Conservation (phyloP, 2,797 vertebrate species). For the Megalops cyprinoides region DNA sequence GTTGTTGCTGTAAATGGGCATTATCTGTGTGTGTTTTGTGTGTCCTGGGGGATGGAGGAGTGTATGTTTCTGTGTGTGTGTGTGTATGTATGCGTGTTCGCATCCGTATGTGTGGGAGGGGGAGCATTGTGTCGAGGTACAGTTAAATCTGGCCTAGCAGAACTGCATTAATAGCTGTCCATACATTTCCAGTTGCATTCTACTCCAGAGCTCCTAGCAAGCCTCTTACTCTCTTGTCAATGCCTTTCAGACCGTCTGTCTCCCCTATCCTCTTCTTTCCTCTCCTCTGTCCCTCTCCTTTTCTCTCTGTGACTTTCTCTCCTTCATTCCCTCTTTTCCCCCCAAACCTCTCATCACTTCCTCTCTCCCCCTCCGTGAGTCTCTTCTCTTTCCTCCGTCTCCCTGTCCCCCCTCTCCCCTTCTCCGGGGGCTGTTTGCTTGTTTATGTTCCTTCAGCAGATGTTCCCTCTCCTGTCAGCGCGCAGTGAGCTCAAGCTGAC, state of each 20-base stretch:
- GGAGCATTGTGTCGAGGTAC: background rate
- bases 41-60: background rate
- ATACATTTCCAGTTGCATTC: background rate
- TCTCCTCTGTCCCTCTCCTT: constrained; percentile 35
- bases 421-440: constrained; percentile 23
- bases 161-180: background rate
- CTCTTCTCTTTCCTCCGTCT: background rate
- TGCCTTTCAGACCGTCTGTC: constrained; percentile 34
- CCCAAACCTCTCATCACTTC: background rate
- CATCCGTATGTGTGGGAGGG: background rate
- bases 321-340: background rate
- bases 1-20: background rate
- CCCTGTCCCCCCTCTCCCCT: background rate
- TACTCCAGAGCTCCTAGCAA: background rate
- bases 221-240: background rate
- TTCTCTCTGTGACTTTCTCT: constrained; percentile 24
- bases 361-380: background rate
- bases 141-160: background rate
- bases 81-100: constrained; percentile 1
- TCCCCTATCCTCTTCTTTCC: background rate
- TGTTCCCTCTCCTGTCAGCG: background rate
- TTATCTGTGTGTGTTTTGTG: constrained; percentile 17
- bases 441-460: constrained; percentile 8
- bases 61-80: background rate
- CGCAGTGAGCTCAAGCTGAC: background rate